Evolutionary conservation across 2,113 vertebrate species (phyloP).

Genomic region (Hucho hucho): DNA sequence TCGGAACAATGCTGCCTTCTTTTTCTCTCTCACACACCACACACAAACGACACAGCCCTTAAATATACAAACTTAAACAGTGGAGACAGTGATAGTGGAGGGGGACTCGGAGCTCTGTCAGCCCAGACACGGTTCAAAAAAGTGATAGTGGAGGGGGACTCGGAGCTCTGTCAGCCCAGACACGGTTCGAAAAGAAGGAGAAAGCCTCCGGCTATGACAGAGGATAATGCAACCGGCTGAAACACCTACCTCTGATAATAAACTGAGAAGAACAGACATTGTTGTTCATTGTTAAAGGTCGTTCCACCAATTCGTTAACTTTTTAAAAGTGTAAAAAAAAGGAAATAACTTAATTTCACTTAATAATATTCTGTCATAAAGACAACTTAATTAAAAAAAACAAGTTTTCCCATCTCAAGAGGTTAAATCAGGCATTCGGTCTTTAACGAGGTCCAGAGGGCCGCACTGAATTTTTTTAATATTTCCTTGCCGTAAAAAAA

Average conservation of each 20-base stretch:
- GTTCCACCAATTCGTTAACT: too few species aligned
- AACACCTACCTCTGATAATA: background rate
- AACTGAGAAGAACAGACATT: background rate
- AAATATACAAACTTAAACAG: conserved; percentile 1
- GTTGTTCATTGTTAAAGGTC: background rate
- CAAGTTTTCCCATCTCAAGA: too few species aligned
- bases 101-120: conserved; percentile 4
- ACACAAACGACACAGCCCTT: background rate
- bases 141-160: background rate
- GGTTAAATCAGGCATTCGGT: too few species aligned
- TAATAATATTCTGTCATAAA: too few species aligned
- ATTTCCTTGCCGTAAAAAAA: too few species aligned
- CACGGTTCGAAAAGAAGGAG: background rate
- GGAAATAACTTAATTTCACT: too few species aligned
- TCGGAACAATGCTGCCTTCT: background rate
- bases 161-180: conserved; percentile 5
- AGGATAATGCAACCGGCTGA: conserved; percentile 18
- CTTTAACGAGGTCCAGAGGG: too few species aligned
- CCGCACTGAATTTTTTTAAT: too few species aligned
- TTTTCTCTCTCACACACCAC: background rate
- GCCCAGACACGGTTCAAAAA: background rate
- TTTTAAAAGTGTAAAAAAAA: too few species aligned
- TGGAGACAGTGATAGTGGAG: background rate
- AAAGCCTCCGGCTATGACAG: background rate
- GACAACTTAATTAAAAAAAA: too few species aligned